Conservation (phyloP, 2,797 vertebrate species). For the Protonibea diacanthus region DNA sequence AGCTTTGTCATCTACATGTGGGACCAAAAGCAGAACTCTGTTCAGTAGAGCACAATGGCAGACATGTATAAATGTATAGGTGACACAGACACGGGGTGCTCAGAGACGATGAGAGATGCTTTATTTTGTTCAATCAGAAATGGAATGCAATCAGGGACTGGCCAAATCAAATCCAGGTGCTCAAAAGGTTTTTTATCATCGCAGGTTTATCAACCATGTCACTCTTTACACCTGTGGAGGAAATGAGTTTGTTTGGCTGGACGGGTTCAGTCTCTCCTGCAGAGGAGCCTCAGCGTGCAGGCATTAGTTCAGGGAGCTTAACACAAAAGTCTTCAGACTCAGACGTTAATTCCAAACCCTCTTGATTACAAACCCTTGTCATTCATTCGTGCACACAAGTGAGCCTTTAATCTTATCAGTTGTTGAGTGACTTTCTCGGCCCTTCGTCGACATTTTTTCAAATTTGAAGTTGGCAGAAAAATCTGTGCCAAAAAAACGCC, state of each 20-base stretch:
- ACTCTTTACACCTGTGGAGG: conserved; percentile 72
- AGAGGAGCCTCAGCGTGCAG: conserved; percentile 50
- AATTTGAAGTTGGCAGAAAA: conserved; percentile 32
- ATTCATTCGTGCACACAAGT: conserved; percentile 61
- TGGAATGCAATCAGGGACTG: conserved; percentile 47
- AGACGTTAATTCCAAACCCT: conserved; percentile 73
- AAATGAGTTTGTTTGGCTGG: conserved; percentile 69
- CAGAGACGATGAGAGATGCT: conserved; percentile 29
- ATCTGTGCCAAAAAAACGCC: conserved; percentile 1
- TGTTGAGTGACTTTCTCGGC: conserved; percentile 64
- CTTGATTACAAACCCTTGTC: conserved; percentile 72
- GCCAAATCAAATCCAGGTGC: conserved; percentile 63
- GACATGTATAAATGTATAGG: conserved; percentile 28
- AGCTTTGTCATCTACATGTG: conserved; percentile 67
- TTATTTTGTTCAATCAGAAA: conserved; percentile 61
- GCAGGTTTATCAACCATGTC: conserved; percentile 69
- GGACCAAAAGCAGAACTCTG: conserved; percentile 54
- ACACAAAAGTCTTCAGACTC: conserved; percentile 68
- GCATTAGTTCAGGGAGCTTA: conserved; percentile 80
- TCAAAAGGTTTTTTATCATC: conserved; percentile 66
- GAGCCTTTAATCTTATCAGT: conserved; percentile 70
- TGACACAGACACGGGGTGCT: conserved; percentile 24
- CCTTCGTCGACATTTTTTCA: conserved; percentile 38
- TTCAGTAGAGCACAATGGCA: conserved; percentile 27
- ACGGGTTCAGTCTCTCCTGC: conserved; percentile 56